phyloP scores from a whole-genome alignment of 2,113 vertebrate species.

The Panthera uncia region DNA sequence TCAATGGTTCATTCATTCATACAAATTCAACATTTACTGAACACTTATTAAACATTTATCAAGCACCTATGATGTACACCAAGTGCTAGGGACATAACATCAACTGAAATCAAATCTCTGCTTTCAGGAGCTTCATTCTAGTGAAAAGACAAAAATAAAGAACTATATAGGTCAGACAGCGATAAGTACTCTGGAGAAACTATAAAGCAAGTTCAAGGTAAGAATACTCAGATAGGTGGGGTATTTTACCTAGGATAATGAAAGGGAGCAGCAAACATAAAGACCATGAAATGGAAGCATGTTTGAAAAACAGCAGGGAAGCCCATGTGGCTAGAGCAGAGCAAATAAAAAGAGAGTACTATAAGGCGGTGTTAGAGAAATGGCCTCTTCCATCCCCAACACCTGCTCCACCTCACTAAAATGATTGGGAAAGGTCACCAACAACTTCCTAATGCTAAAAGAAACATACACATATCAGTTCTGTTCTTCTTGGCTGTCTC shows the following conservation, averaged over 20 bases:
- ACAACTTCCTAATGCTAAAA: not conserved
- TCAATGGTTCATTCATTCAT: not conserved
- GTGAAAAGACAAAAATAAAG: not conserved
- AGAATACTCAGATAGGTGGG: not conserved
- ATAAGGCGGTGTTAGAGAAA: not conserved
- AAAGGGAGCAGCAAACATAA: not conserved
- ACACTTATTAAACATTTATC: conserved; percentile 3
- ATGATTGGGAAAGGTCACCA: not conserved
- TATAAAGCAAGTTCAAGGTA: not conserved
- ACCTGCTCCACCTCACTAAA: not conserved
- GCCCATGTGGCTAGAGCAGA: not conserved
- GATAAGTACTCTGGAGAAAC: not conserved
- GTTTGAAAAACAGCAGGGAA: not conserved
- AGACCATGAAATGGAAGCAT: not conserved
- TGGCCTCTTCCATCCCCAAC: not conserved
- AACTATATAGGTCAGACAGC: not conserved
- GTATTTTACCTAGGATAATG: not conserved
- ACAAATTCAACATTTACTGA: not conserved
- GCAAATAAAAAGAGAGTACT: not conserved
- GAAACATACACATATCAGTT: not conserved
- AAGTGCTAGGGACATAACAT: not conserved
- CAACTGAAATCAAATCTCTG: not conserved
- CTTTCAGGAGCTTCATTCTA: not conserved
- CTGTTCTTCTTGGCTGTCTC: not conserved
- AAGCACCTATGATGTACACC: not conserved